phyloP scores from a whole-genome alignment of 2,797 vertebrate species.

The Anas bernieri region DNA sequence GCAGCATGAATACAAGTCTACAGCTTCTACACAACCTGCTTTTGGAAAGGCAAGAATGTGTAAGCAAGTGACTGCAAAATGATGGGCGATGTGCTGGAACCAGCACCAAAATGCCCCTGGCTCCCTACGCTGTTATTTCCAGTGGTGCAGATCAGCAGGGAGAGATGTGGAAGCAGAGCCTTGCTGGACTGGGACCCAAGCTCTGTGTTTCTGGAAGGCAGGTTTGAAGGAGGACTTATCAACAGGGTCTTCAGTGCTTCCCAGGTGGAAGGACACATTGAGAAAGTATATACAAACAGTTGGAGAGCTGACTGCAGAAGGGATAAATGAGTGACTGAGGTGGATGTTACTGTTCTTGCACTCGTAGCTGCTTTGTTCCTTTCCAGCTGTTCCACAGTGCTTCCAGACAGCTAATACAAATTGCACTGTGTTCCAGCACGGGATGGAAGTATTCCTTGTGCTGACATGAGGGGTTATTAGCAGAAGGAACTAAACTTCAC shows the following conservation, averaged over 20 bases:
- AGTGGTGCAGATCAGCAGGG: background rate
- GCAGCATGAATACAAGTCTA: background rate
- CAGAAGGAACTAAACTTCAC: background rate
- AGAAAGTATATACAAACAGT: background rate
- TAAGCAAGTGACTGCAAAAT: background rate
- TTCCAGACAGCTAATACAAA: background rate
- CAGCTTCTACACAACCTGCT: background rate
- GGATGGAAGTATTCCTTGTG: background rate
- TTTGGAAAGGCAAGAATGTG: background rate
- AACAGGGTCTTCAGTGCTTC: background rate
- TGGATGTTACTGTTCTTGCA: background rate
- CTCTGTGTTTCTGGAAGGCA: background rate
- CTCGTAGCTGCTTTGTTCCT: background rate
- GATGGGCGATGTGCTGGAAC: background rate
- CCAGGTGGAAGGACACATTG: background rate
- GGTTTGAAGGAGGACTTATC: background rate
- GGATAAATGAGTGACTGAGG: background rate
- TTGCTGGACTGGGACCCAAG: rapidly evolving
- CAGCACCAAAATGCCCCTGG: background rate
- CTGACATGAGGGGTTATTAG: background rate
- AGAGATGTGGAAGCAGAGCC: background rate
- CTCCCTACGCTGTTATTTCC: background rate
- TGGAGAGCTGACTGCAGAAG: background rate
- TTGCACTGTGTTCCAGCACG: background rate
- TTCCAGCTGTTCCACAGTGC: background rate